Base-by-base conservation (phyloP, 2,797 vertebrate species). In the Epinephelus malabaricus region DNA sequence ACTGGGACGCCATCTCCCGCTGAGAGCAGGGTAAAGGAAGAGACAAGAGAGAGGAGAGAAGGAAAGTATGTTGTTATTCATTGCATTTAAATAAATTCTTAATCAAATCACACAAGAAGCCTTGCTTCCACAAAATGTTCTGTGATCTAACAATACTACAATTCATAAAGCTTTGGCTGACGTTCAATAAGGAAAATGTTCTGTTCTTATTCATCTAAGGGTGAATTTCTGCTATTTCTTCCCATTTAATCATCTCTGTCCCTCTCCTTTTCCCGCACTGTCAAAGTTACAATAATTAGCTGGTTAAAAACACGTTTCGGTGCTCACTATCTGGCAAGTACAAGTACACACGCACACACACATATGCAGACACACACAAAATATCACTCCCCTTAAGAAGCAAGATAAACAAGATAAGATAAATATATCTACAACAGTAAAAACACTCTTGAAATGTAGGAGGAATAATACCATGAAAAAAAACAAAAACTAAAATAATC, bases 1-100 rank as follows among this genome's bases (percentile, higher is more conserved):
- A 99, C 97, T 9, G 97, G 97, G 89, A 98, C 97, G 83, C 97
- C 96, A 90, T 99, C 98, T 0, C 95, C 96, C 89, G 97, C 98
- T 98, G 87, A 82, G 74, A 81, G 64, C 6, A 45, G 11, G 58
- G 66, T 51, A 53, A 61, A 76, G 62, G 25, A 55, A 69, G 60
- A 62, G 30, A 78, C 17, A 75, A 63, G 2, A 73, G 40, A 62
- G 27, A 67, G 60, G 62, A 68, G 47, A 75, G 47, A 65, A 27
- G 58, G 56, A 69, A 49, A 75, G 61, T 0, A 27, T 45, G 17
- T 43, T 61, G 59, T 63, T 40, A 56, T 14, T 51, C 1, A 43
- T 50, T 68, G 21, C 8, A 51, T 55, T 51, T 17, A 14, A n/a
- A 14, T 68, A 1, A 67, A 1, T 61, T 34, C 9, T 74, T 18